phyloP scores from a whole-genome alignment of 53 echinoderm and acorn worm genomes.

The Henricia sp. region DNA sequence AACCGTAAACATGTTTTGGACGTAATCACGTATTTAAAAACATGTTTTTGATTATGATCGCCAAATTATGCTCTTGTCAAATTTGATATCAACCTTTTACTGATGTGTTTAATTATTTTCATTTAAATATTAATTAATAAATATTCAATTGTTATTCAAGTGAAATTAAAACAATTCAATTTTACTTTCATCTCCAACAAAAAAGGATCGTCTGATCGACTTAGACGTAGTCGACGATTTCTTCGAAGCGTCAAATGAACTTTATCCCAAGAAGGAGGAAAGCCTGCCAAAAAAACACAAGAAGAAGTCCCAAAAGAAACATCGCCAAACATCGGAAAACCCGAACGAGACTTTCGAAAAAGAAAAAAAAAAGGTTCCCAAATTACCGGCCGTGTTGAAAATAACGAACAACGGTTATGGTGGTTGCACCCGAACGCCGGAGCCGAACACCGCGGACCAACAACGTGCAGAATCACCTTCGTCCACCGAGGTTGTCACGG shows the following conservation, averaged over 20 bases:
- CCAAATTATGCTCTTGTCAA: not conserved
- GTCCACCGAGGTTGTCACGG: not conserved
- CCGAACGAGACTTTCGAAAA: not conserved
- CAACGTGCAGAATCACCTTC: not conserved
- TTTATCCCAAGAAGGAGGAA: conserved; percentile 76
- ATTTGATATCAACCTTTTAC: not conserved
- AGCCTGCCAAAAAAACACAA: not conserved
- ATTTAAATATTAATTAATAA: not conserved
- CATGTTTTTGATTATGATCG: not conserved
- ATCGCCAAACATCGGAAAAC: not conserved
- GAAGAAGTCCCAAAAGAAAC: not conserved
- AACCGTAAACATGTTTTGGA: no score
- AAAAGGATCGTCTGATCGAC: conserved; percentile 81
- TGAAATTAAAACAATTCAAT: no score
- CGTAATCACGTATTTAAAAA: not conserved
- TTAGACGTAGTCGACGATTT: conserved; percentile 89
- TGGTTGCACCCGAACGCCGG: no score
- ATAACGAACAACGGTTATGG: not conserved
- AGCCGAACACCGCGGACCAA: not conserved
- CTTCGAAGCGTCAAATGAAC: conserved; percentile 57
- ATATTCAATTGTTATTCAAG: not conserved
- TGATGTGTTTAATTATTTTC: not conserved
- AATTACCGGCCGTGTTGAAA: not conserved
- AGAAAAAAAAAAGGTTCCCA: not conserved
- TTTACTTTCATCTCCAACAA: conserved; percentile 19